Base-by-base conservation (phyloP, 2,888 invertebrate genomes). In the Spisula subtruncata region DNA sequence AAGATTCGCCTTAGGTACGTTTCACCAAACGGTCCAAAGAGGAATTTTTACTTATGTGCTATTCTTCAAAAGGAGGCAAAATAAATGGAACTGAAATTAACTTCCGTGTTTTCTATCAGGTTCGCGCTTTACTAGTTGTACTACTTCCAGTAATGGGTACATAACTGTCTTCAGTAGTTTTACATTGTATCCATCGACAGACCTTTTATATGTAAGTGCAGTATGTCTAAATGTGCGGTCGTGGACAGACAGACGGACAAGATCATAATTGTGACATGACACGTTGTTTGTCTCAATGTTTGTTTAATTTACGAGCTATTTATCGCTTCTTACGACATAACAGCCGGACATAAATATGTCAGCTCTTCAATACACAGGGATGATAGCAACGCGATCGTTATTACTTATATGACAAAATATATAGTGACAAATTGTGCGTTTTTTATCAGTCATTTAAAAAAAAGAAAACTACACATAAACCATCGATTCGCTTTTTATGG, bases 401-500 rank as follows among this genome's bases (percentile, higher is more conserved):
- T 75, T 75, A 75, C 75, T 14, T 32, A 75, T 32, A 75, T 75
- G 75, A 75, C 35, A 75, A 75, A 75, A 75, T 35, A 75, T 14
- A 25, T 35, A 35, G 32, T 25, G 32, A 35, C 75, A 35, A 75
- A 12, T 75, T 75, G 75, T 35, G 16, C 2, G 32, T 16, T 35
- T 35, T 60, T 35, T 32, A 75, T 75, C 16, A 32, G 75, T 32
- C 75, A 32, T 75, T 75, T 75, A 35, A 35, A 1, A 35, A 75
- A 41, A 41, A 35, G 32, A 1, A 35, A 75, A 41, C 2, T 41
- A 41, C 41, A 41, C 41, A 75, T 75, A 32, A 32, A 75, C 10
- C 75, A 75, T 75, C 75, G 75, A 75, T 35, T 75, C 75, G 5
- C 75, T 35, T 75, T 75, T 75, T 75, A 75, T 75, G 35, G 12